Evolutionary conservation across 2,888 invertebrate species (phyloP), one percentile per base, ranked within the genome.

Genomic region (Hydroisotoma schaefferi): DNA sequence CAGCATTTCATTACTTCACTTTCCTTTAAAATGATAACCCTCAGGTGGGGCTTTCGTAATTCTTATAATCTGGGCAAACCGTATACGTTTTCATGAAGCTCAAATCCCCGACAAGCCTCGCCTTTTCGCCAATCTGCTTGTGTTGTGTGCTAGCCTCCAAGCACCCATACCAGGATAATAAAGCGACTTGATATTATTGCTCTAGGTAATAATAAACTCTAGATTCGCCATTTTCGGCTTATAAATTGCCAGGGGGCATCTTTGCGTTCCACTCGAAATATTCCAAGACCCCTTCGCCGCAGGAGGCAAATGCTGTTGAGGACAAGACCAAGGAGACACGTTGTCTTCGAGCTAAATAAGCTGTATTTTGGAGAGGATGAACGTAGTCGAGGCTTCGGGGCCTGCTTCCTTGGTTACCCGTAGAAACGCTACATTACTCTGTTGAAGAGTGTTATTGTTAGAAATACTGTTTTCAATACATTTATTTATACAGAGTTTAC

Each of bases 121-220:
- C 20, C 10, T 43, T 15, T 15, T n/a, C n/a, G n/a, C n/a, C n/a
- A n/a, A n/a, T n/a, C n/a, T n/a, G n/a, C n/a, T n/a, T n/a, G n/a
- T n/a, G n/a, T n/a, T n/a, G n/a, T n/a, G n/a, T n/a, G n/a, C n/a
- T n/a, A n/a, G n/a, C n/a, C n/a, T n/a, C n/a, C n/a, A n/a, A 33
- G 40, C 8, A 40, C 20, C 20, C 40, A n/a, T 40, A 40, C n/a
- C 15, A 4, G 40, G 40, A 40, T 40, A 40, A 40, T 40, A 40
- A 40, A 40, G 40, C 40, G 40, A 40, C 40, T 46, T 25, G 23
- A 60, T 55, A 62, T 62, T 61, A 61, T 63, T 61, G 68, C 68
- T 65, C 52, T 49, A 63, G 68, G 68, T 68, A 68, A 68, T 68
- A 68, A 68, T 68, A 68, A 65, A 68, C 68, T 68, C 61, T 37